These are phyloP conservation scores for Chrysoperla carnea DNA, from an alignment of 1,140 invertebrate genomes.

Conservation along the genomic window DNA sequence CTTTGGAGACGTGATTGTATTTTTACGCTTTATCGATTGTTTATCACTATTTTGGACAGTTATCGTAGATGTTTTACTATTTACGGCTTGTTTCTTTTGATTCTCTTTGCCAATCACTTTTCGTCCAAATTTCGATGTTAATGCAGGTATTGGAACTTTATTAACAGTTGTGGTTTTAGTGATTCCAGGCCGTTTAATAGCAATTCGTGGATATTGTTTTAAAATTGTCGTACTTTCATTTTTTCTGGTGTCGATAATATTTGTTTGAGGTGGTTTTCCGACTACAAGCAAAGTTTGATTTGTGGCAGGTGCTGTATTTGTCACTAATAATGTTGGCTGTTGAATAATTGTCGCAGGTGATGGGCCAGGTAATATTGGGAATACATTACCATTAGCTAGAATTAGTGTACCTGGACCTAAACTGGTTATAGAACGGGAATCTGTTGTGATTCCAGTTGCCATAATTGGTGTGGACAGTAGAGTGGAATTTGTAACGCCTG, in stretches of 20 bases:
- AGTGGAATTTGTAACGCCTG: slow-evolving; percentile 12
- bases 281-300: not conserved
- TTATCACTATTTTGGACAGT: too few species aligned
- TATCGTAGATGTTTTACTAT: too few species aligned
- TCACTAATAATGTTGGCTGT: slow-evolving; percentile 5
- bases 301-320: not conserved
- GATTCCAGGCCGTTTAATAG: slow-evolving; percentile 34
- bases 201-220: slow-evolving; percentile 23
- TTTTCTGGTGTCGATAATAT: not conserved
- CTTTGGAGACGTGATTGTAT: too few species aligned
- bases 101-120: slow-evolving; percentile 19
- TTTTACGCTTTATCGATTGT: too few species aligned
- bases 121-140: slow-evolving; percentile 26
- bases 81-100: slow-evolving; percentile 16
- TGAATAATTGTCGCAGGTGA: slow-evolving; percentile 1
- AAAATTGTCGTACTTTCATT: slow-evolving; percentile 7
- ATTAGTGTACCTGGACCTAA: slow-evolving; percentile 16
- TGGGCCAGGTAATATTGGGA: slow-evolving; percentile 12
- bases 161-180: slow-evolving; percentile 47
- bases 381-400: slow-evolving; percentile 14
- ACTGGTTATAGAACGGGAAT: not conserved
- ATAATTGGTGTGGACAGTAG: slow-evolving; percentile 10
- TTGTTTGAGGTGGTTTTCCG: slow-evolving; percentile 1
- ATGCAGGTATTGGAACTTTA: slow-evolving; percentile 50
- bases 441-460: slow-evolving; percentile 7